Conservation (phyloP, 2,888 invertebrate genomes). For the Philopedon plagiatum region DNA sequence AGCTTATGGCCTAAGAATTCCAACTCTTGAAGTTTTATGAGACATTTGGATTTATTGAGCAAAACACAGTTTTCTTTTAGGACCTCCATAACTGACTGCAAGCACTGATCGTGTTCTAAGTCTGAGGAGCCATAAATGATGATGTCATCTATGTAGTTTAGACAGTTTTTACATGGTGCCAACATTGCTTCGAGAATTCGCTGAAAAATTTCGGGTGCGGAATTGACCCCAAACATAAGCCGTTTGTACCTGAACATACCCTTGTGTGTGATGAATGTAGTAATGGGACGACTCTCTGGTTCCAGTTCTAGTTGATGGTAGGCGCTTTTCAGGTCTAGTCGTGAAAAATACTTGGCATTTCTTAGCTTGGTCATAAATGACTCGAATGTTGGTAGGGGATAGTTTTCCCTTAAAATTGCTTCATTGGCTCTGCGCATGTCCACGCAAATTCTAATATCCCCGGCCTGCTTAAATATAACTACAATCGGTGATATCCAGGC, state of each 20-base stretch:
- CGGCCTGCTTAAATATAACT: too few species aligned
- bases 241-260: slow-evolving; percentile 60
- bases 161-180: too few species aligned
- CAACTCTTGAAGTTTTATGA: slow-evolving; percentile 40
- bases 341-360: too few species aligned
- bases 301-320: slow-evolving; percentile 59
- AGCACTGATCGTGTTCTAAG: slow-evolving; percentile 51
- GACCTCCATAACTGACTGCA: slow-evolving; percentile 34
- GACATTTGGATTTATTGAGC: slow-evolving; percentile 48
- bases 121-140: slow-evolving; percentile 57
- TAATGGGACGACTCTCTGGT: slow-evolving; percentile 46
- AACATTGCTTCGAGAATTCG: slow-evolving; percentile 56
- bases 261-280: slow-evolving; percentile 53
- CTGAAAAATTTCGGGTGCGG: slow-evolving; percentile 59
- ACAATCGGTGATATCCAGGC: too few species aligned
- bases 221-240: slow-evolving; percentile 63
- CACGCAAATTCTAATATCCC: slow-evolving; percentile 60
- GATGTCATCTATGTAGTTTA: slow-evolving; percentile 59
- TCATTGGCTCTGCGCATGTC: slow-evolving; percentile 63
- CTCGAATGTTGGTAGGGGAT: slow-evolving; percentile 57
- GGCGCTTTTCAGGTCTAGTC: slow-evolving; percentile 53
- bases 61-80: slow-evolving; percentile 44
- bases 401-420: slow-evolving; percentile 58
- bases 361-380: slow-evolving; percentile 54
- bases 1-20: slow-evolving; percentile 40